phyloP scores from a whole-genome alignment of 2,888 invertebrate species.

The Meiosimyza decipiens region DNA sequence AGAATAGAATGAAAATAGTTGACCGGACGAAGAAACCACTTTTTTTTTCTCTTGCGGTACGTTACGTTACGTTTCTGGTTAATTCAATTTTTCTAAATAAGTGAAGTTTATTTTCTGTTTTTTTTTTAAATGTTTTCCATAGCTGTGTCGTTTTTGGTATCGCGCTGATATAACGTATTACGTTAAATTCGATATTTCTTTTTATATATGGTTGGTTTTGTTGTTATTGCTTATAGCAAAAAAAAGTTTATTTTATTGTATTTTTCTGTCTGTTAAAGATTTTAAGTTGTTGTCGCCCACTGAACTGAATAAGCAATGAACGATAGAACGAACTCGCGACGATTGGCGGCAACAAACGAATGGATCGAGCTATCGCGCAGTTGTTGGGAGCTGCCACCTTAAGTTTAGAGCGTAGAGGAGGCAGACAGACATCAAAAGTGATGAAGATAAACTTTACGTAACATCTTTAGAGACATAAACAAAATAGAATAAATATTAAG shows the following conservation, averaged over 20 bases:
- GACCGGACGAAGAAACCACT: constrained; percentile 17
- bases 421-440: no score
- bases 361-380: no score
- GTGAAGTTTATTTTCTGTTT: no score
- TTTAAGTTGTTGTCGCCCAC: constrained; percentile 30
- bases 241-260: constrained; percentile 15
- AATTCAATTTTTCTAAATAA: no score
- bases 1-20: constrained; percentile 12
- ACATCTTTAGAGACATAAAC: no score
- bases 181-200: constrained; percentile 50
- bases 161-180: constrained; percentile 51
- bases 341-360: background rate
- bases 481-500: no score
- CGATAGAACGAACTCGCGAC: constrained; percentile 9
- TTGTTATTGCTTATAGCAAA: constrained; percentile 45
- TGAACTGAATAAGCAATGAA: constrained; percentile 29
- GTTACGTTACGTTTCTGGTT: no score
- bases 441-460: no score
- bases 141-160: constrained; percentile 5
- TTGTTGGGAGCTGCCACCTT: constrained; percentile 16
- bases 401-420: background rate
- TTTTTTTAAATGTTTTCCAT: background rate
- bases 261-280: constrained; percentile 23
- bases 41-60: background rate
- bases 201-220: constrained; percentile 55